A percentile compares a stretch with the other conserved stretches of the same genome.
phyloP scores from a whole-genome alignment of 1,140 invertebrate genomes.

The Heterodera carotae region DNA sequence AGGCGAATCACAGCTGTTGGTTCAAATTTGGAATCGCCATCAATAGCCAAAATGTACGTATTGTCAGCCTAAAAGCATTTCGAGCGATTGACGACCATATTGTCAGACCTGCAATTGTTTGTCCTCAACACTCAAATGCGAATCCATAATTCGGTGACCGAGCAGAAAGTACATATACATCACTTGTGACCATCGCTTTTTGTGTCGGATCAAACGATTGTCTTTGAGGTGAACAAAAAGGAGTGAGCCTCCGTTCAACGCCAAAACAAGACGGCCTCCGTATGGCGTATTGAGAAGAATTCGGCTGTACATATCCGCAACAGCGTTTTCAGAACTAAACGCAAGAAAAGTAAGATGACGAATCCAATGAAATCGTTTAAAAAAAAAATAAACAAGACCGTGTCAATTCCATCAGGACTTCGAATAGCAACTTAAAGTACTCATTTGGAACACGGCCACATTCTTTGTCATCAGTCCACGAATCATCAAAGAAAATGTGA shows the following conservation, averaged over 20 bases:
- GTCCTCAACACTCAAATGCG: slow-evolving; percentile 58
- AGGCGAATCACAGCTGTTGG: slow-evolving; percentile 69
- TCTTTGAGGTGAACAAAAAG: slow-evolving; percentile 68
- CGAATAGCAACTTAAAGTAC: slow-evolving; percentile 88
- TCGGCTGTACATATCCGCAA: slow-evolving; percentile 50
- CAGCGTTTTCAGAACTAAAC: slow-evolving; percentile 41
- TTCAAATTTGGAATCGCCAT: slow-evolving; percentile 71
- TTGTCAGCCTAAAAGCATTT: slow-evolving; percentile 67
- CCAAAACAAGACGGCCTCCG: slow-evolving; percentile 67
- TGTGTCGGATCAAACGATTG: slow-evolving; percentile 67
- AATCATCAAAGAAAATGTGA: slow-evolving; percentile 97
- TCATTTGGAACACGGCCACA: slow-evolving; percentile 75
- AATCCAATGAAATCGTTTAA: neutral
- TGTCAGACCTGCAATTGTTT: slow-evolving; percentile 64
- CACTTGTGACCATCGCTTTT: slow-evolving; percentile 70
- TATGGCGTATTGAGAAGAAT: slow-evolving; percentile 68
- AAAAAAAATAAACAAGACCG: slow-evolving; percentile 74
- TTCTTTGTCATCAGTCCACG: slow-evolving; percentile 87
- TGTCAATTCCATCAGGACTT: slow-evolving; percentile 88
- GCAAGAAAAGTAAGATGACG: neutral
- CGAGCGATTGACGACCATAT: slow-evolving; percentile 33
- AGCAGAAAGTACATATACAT: slow-evolving; percentile 75
- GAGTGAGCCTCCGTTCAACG: slow-evolving; percentile 67
- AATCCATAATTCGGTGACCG: slow-evolving; percentile 70
- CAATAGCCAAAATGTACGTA: slow-evolving; percentile 70